Conservation (phyloP, 1,140 invertebrate species). For the Ostrea edulis region DNA sequence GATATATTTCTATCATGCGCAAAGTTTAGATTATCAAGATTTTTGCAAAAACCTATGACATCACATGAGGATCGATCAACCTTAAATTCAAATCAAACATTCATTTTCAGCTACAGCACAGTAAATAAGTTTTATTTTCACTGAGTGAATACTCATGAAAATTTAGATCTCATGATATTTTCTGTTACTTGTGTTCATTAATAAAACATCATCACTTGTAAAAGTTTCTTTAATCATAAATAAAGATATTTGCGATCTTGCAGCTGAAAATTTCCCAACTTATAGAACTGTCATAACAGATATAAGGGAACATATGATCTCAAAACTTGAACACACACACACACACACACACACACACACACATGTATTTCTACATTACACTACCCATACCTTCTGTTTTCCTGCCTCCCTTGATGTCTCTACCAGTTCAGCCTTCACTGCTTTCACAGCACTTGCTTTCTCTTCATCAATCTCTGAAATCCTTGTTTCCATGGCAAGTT, state of each 20-base stretch:
- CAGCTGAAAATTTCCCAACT: not conserved
- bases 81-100: too few relatives aligned
- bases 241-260: not conserved
- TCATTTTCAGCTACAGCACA: too few relatives aligned
- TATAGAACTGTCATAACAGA: not conserved
- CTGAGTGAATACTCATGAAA: too few relatives aligned
- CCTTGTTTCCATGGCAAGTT: slow-evolving; percentile 48
- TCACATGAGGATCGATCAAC: too few relatives aligned
- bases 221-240: not conserved
- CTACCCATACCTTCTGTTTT: slow-evolving; percentile 46
- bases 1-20: too few relatives aligned
- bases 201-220: too few relatives aligned
- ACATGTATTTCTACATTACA: not conserved
- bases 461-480: slow-evolving; percentile 50
- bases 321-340: not conserved
- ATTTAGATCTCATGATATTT: too few relatives aligned
- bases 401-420: slow-evolving; percentile 51
- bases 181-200: too few relatives aligned
- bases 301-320: not conserved
- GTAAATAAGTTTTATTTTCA: too few relatives aligned
- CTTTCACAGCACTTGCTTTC: slow-evolving; percentile 50
- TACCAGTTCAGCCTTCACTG: slow-evolving; percentile 45
- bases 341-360: too few relatives aligned
- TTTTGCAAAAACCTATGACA: too few relatives aligned
- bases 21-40: too few relatives aligned